Conservation (phyloP, 2,888 invertebrate species). For the Lysandra coridon region DNA sequence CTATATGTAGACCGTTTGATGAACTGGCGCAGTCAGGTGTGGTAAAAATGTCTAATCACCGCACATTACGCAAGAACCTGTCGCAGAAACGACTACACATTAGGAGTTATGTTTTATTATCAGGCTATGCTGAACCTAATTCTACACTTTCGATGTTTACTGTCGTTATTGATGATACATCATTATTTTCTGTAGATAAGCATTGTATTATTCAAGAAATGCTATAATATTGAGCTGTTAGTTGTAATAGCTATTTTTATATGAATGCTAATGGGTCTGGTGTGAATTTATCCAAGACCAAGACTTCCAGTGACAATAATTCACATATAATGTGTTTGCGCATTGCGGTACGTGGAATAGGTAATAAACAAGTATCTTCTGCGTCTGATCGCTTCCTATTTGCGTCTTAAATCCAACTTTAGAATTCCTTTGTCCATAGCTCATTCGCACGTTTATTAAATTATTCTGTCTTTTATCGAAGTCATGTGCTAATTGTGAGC, state of each 20-base stretch:
- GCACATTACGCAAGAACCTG: constrained; percentile 48
- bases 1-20: constrained; percentile 35
- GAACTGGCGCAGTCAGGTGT: constrained; percentile 45
- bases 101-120: constrained; percentile 22
- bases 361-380: constrained; percentile 35
- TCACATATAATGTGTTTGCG: constrained; percentile 36
- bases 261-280: not conserved
- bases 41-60: constrained; percentile 48
- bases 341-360: constrained; percentile 36
- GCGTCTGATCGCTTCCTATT: constrained; percentile 6
- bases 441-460: not conserved
- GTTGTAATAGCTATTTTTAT: not conserved
- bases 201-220: not conserved
- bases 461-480: not conserved
- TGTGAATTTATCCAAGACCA: not conserved
- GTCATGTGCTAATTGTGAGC: not conserved
- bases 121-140: not conserved
- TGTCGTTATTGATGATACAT: not conserved
- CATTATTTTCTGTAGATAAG: not conserved
- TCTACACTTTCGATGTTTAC: constrained; percentile 7
- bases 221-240: not conserved
- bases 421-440: constrained; percentile 20
- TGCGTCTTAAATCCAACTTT: constrained; percentile 34
- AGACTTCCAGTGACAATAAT: constrained; percentile 7
- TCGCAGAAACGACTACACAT: constrained; percentile 26